Percentiles rank a stretch among this genome's conserved stretches.
Conservation (phyloP, 1,140 invertebrate species). For the Trichomalopsis sarcophagae region DNA sequence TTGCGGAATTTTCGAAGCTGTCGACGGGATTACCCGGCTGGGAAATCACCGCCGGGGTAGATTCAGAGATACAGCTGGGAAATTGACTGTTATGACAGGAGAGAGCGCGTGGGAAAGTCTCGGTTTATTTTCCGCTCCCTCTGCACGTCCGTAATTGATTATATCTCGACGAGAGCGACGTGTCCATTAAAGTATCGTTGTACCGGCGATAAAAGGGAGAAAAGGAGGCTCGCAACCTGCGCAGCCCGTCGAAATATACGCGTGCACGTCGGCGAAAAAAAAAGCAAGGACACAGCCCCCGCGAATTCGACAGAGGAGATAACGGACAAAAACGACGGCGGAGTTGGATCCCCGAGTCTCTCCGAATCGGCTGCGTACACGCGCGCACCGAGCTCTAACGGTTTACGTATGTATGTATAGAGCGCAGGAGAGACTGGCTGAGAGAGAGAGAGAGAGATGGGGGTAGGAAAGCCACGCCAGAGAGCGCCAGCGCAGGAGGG, state of each 20-base stretch:
- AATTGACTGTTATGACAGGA: neutral
- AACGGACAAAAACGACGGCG: neutral
- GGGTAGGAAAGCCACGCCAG: conserved; percentile 9
- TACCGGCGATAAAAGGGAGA: no score
- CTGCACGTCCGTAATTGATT: neutral
- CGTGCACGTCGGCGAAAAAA: neutral
- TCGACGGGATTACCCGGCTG: neutral
- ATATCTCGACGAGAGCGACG: no score
- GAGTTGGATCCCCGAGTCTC: neutral
- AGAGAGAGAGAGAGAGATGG: neutral
- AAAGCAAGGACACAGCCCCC: neutral
- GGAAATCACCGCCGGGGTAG: neutral
- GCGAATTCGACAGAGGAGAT: neutral
- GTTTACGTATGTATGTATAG: neutral
- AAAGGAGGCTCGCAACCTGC: no score
- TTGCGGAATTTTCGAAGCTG: conserved; percentile 1
- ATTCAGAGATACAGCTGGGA: neutral
- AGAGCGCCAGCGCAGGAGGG: conserved; percentile 18
- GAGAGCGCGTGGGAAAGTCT: neutral
- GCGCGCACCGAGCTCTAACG: neutral
- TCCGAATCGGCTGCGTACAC: neutral
- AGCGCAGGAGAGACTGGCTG: neutral
- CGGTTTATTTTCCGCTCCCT: neutral
- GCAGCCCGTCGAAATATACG: neutral
- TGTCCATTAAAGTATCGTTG: no score